These are phyloP conservation scores for Felis catus DNA, from an alignment of 2,113 vertebrate genomes.

Conservation along the genomic window F.catus_Fca126_mat1.0 CM031423.1:38247001-38247500, in stretches of 20 bases:
- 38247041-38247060: neutral
- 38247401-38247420: neutral
- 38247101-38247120: neutral
- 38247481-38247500: neutral
- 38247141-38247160: neutral
- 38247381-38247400: neutral
- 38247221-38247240: neutral
- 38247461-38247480: neutral
- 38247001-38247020: too few species aligned
- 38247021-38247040: neutral
- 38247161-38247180: neutral
- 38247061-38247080: neutral
- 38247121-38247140: neutral
- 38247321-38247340: neutral
- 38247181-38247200: neutral
- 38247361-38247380: neutral
- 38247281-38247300: neutral
- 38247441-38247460: neutral
- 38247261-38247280: slow-evolving; percentile 38
- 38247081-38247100: neutral
- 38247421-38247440: neutral
- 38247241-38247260: neutral
- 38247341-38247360: slow-evolving; percentile 4
- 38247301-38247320: slow-evolving; percentile 36
- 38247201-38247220: neutral